phyloP scores from a whole-genome alignment of 2,888 invertebrate species.

The Lutraria lutraria region DNA sequence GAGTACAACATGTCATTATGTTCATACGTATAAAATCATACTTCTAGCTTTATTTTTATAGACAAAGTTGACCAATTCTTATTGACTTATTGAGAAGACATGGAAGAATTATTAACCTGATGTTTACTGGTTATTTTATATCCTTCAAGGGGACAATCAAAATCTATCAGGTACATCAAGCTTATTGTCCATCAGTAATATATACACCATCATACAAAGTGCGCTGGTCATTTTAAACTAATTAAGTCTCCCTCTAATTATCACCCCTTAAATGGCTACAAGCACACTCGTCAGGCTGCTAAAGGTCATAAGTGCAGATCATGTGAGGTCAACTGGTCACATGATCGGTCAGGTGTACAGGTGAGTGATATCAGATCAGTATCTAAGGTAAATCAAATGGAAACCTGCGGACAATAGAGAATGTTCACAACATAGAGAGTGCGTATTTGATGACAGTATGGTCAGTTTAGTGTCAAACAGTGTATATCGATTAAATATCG shows the following conservation, averaged over 20 bases:
- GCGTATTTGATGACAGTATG: not conserved
- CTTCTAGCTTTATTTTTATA: not conserved
- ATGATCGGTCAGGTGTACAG: slow-evolving; percentile 46
- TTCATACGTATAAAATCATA: not conserved
- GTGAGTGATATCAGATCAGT: slow-evolving; percentile 26
- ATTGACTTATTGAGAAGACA: slow-evolving; percentile 13
- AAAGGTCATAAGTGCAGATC: slow-evolving; percentile 39
- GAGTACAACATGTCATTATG: not conserved
- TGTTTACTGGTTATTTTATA: not conserved
- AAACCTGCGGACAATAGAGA: slow-evolving; percentile 33
- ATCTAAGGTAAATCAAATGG: slow-evolving; percentile 29
- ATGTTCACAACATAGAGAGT: not conserved
- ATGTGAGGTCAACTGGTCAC: slow-evolving; percentile 38
- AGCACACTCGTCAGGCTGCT: slow-evolving; percentile 29
- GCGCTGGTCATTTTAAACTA: slow-evolving; percentile 38
- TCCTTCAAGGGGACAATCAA: not conserved
- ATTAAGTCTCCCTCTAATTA: slow-evolving; percentile 54
- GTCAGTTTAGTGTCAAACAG: slow-evolving; percentile 26
- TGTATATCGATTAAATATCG: slow-evolving; percentile 38
- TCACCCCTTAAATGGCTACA: slow-evolving; percentile 35
- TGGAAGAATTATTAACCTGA: not conserved
- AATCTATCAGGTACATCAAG: slow-evolving; percentile 17
- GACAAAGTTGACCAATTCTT: not conserved
- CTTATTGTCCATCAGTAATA: not conserved
- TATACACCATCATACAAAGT: slow-evolving; percentile 31